Evolutionary conservation across 1,140 invertebrate species (phyloP).

Genomic region (Drosophila orena): DNA sequence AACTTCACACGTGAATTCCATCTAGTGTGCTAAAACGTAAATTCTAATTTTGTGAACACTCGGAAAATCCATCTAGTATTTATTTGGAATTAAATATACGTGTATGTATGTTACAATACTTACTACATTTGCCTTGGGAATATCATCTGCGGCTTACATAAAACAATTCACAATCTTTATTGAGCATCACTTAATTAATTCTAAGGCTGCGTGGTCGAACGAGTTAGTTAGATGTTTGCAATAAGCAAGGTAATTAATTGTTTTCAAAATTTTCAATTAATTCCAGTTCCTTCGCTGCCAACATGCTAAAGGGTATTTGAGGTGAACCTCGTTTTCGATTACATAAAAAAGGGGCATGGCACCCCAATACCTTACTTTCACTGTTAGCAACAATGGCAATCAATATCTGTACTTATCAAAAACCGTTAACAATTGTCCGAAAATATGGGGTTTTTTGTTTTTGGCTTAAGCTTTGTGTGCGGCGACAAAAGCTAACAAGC

Average conservation of each 20-base stretch:
- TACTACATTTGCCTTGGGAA: neutral
- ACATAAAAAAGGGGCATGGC: constrained; percentile 30
- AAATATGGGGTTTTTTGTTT: constrained; percentile 41
- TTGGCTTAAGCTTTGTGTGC: constrained; percentile 20
- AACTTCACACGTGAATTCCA: neutral
- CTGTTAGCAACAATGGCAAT: constrained; percentile 51
- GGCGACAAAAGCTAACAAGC: constrained; percentile 71
- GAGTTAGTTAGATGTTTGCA: neutral
- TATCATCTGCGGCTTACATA: neutral
- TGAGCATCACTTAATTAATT: constrained; percentile 6
- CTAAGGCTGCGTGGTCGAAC: neutral
- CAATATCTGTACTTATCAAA: constrained; percentile 52
- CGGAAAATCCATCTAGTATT: neutral
- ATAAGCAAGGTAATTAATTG: constrained; percentile 14
- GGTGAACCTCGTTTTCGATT: constrained; percentile 20
- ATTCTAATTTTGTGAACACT: no score
- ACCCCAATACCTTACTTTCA: constrained; percentile 52
- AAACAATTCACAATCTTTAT: neutral
- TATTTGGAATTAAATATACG: neutral
- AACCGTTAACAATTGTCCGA: constrained; percentile 59
- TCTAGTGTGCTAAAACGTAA: no score
- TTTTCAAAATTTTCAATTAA: neutral
- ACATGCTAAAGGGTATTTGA: constrained; percentile 13
- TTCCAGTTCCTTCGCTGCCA: neutral
- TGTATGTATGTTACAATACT: neutral